Evolutionary conservation across 2,888 invertebrate genomes (phyloP).

Genomic region (Enchytraeus crypticus): DNA sequence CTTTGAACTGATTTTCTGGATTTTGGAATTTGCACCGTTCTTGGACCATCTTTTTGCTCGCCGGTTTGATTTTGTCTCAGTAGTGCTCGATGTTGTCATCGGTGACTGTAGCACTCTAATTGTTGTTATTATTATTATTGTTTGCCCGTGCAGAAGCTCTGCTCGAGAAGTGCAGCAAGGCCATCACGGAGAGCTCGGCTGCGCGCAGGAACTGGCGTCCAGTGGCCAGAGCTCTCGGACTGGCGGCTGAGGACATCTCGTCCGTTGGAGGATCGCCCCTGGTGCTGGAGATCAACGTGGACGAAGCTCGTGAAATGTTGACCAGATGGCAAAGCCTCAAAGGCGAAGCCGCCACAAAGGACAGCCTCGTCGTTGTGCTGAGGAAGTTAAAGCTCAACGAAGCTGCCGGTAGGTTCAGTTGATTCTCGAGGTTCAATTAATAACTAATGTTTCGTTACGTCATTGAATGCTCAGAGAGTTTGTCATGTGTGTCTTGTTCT

Average conservation of each 20-base stretch:
- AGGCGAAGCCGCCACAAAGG: slow-evolving; percentile 1
- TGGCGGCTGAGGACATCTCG: background rate
- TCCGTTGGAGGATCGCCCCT: background rate
- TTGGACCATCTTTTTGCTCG: no score
- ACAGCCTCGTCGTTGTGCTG: background rate
- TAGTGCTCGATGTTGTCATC: no score
- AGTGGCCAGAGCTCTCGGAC: slow-evolving; percentile 2
- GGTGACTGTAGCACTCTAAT: no score
- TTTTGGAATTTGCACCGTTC: no score
- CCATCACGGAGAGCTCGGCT: slow-evolving; percentile 2
- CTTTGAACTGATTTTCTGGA: no score
- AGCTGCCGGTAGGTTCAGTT: slow-evolving; percentile 6
- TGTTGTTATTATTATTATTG: no score
- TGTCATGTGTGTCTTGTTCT: no score
- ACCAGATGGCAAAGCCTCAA: background rate
- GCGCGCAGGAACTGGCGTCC: background rate
- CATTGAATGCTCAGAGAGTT: no score
- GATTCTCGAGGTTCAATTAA: no score
- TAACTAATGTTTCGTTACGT: no score
- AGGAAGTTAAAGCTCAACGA: slow-evolving; percentile 8
- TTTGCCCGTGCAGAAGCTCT: background rate
- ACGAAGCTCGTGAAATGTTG: background rate
- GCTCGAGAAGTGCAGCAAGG: background rate
- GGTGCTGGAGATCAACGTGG: background rate
- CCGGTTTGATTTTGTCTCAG: no score